Evolutionary conservation across 1,140 invertebrate species (phyloP).

Genomic region (Cecropterus lyciades): DNA sequence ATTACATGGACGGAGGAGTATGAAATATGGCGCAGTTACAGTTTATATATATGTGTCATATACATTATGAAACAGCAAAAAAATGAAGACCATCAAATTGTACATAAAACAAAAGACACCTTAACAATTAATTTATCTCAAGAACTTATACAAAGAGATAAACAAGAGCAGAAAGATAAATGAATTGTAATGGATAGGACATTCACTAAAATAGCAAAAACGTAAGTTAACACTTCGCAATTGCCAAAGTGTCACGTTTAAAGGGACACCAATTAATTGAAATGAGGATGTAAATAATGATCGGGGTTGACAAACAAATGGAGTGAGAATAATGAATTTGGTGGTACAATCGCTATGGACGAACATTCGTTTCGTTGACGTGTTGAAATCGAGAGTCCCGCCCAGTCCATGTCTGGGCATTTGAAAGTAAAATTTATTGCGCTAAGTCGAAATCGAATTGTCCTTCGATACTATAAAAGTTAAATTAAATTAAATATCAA

Average conservation of each 20-base stretch:
- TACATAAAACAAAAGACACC: too few relatives aligned
- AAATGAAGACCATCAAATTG: too few relatives aligned
- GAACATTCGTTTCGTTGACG: conserved; percentile 19
- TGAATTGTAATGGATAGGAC: too few relatives aligned
- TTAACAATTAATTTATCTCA: too few relatives aligned
- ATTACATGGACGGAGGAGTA: too few relatives aligned
- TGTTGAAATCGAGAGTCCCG: conserved; percentile 10
- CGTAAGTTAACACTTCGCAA: too few relatives aligned
- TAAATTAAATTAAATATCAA: background rate
- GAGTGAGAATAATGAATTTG: conserved; percentile 19
- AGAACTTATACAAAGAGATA: too few relatives aligned
- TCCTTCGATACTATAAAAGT: background rate
- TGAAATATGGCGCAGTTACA: too few relatives aligned
- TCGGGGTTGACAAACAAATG: conserved; percentile 17
- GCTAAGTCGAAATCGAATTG: background rate
- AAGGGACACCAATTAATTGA: conserved; percentile 21
- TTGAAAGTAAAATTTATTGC: conserved; percentile 10
- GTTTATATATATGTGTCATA: too few relatives aligned
- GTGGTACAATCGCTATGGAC: conserved; percentile 22
- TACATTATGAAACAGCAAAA: too few relatives aligned
- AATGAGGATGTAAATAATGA: conserved; percentile 21
- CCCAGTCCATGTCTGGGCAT: conserved; percentile 6
- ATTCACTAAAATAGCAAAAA: too few relatives aligned
- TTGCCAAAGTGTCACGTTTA: background rate
- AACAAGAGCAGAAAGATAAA: too few relatives aligned